Evolutionary conservation across 1,140 invertebrate genomes (phyloP), one percentile per base, ranked within the genome.

Genomic region (Aphidius ervi): DNA sequence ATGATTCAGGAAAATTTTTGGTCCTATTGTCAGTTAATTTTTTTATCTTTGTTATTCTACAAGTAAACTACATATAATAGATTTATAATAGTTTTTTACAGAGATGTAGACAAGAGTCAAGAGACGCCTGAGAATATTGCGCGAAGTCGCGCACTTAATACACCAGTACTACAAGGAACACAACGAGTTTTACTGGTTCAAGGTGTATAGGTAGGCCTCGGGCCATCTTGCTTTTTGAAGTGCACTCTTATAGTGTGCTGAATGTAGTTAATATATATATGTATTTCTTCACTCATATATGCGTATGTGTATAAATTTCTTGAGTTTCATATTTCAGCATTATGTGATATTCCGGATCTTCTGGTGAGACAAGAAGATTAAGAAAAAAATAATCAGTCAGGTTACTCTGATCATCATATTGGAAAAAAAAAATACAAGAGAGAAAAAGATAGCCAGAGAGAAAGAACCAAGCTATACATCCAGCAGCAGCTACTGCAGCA

Each of bases 111-210:
- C 23, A 31, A 31, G 23, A 31, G 23, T 31, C 23, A 31, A 31
- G 23, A 31, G 23, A 31, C 23, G 23, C 23, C 4, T 31, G 4
- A 31, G 23, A 31, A 31, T 31, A 31, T 31, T 31, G 23, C 4
- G 23, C 23, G 23, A 31, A 31, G 2, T 31, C 4, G 23, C 23
- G 23, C 23, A 31, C 23, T 31, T 31, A 31, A 31, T 31, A 31
- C 23, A 31, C 23, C 23, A 31, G 23, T 31, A 31, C 23, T 31
- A 31, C 23, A 65, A 49, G 57, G 40, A 46, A 68, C 68, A 74
- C 73, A 73, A 77, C 75, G 76, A 74, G 76, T 78, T 75, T 75
- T 75, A 77, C 76, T 77, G 76, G 76, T 77, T 76, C 74, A 75
- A 72, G 72, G 73, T 77, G 73, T 75, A 76, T 31, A 31, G 1